Conservation (phyloP, 2,888 invertebrate species). For the Hylaea fasciaria region DNA sequence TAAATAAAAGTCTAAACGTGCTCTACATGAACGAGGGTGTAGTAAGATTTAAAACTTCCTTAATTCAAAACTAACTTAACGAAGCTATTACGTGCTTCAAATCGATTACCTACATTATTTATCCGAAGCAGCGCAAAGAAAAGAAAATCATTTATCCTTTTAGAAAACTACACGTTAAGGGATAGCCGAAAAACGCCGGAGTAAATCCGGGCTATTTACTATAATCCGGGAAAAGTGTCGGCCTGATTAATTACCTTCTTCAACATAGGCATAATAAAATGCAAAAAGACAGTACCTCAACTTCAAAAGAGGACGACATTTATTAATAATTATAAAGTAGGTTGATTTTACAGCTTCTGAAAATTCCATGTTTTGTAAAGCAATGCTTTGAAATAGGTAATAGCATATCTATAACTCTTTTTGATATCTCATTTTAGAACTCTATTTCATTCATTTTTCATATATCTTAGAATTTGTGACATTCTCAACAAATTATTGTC, state of each 20-base stretch:
- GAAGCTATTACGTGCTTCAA: conserved; percentile 3
- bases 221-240: conserved; percentile 65
- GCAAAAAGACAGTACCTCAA: conserved; percentile 9
- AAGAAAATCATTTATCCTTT: conserved; percentile 54
- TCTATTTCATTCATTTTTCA: no score
- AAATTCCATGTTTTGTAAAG: no score
- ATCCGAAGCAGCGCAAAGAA: conserved; percentile 7
- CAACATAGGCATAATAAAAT: conserved; percentile 27
- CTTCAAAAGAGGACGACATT: background rate
- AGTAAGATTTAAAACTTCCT: background rate
- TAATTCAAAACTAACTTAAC: background rate
- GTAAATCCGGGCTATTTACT: conserved; percentile 65
- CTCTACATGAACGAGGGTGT: no score
- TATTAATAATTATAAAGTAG: no score
- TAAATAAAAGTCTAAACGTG: no score
- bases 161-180: conserved; percentile 53
- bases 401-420: no score
- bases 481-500: no score
- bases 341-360: no score
- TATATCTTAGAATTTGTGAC: no score
- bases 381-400: no score
- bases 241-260: conserved; percentile 63
- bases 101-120: conserved; percentile 1
- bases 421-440: no score
- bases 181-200: conserved; percentile 53